These are phyloP conservation scores for Pagrus major DNA, from an alignment of 2,113 vertebrate genomes.

Conservation along the genomic window DNA sequence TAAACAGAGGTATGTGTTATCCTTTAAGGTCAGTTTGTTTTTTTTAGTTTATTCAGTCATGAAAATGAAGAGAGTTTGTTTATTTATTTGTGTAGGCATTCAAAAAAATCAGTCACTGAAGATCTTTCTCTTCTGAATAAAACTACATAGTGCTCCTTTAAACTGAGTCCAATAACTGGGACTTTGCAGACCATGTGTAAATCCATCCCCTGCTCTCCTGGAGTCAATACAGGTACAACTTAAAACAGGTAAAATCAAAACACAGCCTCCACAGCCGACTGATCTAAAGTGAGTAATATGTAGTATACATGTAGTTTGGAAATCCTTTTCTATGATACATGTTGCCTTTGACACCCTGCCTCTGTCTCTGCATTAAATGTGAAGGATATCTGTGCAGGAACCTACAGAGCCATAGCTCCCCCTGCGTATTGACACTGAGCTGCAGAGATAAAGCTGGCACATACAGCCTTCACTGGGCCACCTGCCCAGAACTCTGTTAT, in stretches of 20 bases:
- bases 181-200: background rate
- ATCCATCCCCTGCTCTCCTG: background rate
- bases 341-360: background rate
- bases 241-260: background rate
- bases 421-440: slow-evolving; percentile 26
- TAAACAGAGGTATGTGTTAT: no score
- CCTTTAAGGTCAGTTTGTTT: no score
- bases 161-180: slow-evolving; percentile 20
- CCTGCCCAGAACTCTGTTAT: slow-evolving; percentile 28
- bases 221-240: background rate
- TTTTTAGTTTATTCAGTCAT: no score
- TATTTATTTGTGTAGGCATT: no score
- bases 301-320: background rate
- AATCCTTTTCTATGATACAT: background rate
- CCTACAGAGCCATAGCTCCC: slow-evolving; percentile 42
- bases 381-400: slow-evolving; percentile 24
- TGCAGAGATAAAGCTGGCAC: slow-evolving; percentile 44
- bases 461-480: slow-evolving; percentile 24
- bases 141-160: no score
- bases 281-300: background rate
- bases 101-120: no score
- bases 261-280: background rate
- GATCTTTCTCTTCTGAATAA: no score
- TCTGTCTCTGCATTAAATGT: background rate
- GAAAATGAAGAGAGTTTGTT: no score